Evolutionary conservation across 2,113 vertebrate species (phyloP).

Genomic region (Crotalus tigris): DNA sequence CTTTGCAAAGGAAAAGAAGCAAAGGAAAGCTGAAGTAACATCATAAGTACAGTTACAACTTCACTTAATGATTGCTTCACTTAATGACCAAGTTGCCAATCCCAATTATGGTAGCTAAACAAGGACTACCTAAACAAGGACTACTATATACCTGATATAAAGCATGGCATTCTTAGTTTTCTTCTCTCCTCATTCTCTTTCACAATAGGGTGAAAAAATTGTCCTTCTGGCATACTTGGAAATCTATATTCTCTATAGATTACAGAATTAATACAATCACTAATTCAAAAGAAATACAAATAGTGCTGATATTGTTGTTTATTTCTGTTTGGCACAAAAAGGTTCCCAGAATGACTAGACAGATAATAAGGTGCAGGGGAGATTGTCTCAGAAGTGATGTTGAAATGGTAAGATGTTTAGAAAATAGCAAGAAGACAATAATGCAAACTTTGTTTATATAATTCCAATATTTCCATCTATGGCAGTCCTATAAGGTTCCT

Average conservation of each 20-base stretch:
- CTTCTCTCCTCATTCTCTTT: background rate
- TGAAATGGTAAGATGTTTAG: slow-evolving; percentile 34
- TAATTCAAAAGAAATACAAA: background rate
- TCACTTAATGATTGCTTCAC: background rate
- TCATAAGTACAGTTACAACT: background rate
- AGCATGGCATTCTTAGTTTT: background rate
- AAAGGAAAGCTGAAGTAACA: background rate
- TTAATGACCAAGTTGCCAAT: background rate
- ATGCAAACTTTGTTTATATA: background rate
- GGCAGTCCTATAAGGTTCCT: background rate
- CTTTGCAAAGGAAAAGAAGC: background rate
- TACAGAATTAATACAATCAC: background rate
- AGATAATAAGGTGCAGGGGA: background rate
- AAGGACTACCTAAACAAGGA: background rate
- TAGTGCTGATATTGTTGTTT: background rate
- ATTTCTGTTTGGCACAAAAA: slow-evolving; percentile 4
- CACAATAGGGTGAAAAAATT: background rate
- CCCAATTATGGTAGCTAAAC: background rate
- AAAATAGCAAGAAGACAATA: slow-evolving; percentile 27
- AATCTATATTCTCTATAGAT: background rate
- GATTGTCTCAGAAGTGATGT: slow-evolving; percentile 14
- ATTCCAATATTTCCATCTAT: background rate
- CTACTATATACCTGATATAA: background rate
- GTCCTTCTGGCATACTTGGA: background rate
- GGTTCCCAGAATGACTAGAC: background rate